Evolutionary conservation across 2,888 invertebrate genomes (phyloP), one percentile per base, ranked within the genome.

Genomic region (Hydraecia micacea): DNA sequence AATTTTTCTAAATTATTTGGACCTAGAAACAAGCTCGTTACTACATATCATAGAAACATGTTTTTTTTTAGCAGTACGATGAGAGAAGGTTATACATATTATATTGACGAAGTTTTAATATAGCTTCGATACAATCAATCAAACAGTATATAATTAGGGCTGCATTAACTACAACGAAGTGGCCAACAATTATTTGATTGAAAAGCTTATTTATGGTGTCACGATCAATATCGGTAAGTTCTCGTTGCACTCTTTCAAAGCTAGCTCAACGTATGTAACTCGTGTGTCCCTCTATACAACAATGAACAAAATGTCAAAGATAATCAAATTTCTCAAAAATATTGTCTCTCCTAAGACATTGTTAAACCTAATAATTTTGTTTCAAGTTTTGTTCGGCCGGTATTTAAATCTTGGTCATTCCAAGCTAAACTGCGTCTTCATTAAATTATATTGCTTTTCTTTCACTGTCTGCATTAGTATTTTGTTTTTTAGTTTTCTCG

Each of bases 371-470:
- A 18, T 49, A 49, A 18, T 18, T 73, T 76, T 46, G 1, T 2
- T 74, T 6, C 76, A 52, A 55, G 6, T 28, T n/a, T 66, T 77
- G 7, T 46, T 36, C 1, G 65, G 75, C 9, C 25, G 11, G 8
- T 77, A 74, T 63, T 74, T 46, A 8, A 46, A 36, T 7, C 7
- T 74, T 15, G 36, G 25, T 46, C 9, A 46, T 15, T 66, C 46
- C 2, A 66, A 66, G 0, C 21, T 7, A 13, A n/a, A 36, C 2
- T n/a, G 77, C 11, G 7, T 55, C 5, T n/a, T 66, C 1, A 65
- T 49, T 18, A 75, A 58, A 67, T 58, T 75, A 11, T 77, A 66
- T 32, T 77, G 77, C 8, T 18, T 74, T 28, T 66, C 1, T 46
- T 49, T 77, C 1, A 11, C 1, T 46, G n/a, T 1, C 1, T 3